Conservation (phyloP, 2,888 invertebrate genomes). For the Microplitis manilae region DNA sequence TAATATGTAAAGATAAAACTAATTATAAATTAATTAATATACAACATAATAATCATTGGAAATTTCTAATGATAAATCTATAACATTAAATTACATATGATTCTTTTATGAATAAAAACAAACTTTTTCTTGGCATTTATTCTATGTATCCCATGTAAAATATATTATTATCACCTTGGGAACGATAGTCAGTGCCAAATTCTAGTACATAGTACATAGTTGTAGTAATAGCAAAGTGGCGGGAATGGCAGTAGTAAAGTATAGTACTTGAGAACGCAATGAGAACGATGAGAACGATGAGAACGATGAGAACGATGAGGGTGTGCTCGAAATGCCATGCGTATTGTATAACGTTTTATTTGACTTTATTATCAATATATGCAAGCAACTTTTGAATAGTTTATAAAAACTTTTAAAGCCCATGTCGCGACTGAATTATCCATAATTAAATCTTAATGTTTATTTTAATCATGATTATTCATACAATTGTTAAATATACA, state of each 20-base stretch:
- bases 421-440: not conserved
- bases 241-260: no score
- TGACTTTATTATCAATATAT: not conserved
- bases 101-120: not conserved
- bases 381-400: not conserved
- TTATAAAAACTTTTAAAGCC: not conserved
- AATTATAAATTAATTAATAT: no score
- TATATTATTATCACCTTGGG: conserved; percentile 30
- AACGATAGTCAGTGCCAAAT: conserved; percentile 22
- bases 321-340: not conserved
- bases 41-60: no score
- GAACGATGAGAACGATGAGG: not conserved
- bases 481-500: no score
- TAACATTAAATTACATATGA: not conserved
- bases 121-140: not conserved
- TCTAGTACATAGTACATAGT: not conserved
- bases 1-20: no score
- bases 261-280: not conserved
- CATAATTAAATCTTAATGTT: not conserved
- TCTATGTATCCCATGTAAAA: conserved; percentile 13
- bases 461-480: not conserved
- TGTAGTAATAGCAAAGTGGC: no score
- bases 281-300: not conserved
- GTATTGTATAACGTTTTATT: not conserved
- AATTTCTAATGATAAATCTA: no score